phyloP scores from a whole-genome alignment of 2,888 invertebrate species.

The Silvanus unidentatus region DNA sequence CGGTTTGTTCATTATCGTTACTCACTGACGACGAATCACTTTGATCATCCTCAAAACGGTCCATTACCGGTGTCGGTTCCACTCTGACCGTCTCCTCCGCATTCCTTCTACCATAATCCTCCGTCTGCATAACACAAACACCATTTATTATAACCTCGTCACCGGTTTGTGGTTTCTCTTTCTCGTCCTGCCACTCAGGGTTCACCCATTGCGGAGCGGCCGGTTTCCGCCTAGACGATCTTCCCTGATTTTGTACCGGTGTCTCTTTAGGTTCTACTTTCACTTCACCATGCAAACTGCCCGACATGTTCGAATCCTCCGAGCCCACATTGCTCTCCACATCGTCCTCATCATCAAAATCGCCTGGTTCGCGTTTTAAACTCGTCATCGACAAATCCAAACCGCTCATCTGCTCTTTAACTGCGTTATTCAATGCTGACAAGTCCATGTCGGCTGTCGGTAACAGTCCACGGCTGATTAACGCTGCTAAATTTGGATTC shows the following conservation, averaged over 20 bases:
- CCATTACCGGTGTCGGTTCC: constrained; percentile 69
- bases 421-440: constrained; percentile 51
- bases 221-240: constrained; percentile 79
- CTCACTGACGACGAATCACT: constrained; percentile 49
- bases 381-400: constrained; percentile 81
- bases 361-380: constrained; percentile 71
- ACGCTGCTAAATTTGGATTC: constrained; percentile 68
- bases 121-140: constrained; percentile 85
- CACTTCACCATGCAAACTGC: constrained; percentile 51
- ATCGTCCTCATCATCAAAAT: constrained; percentile 76
- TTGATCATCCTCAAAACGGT: constrained; percentile 53
- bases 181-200: constrained; percentile 82
- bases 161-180: constrained; percentile 54
- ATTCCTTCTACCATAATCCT: constrained; percentile 58
- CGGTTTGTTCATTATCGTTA: constrained; percentile 27
- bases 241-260: constrained; percentile 35
- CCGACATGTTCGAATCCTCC: constrained; percentile 53
- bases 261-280: constrained; percentile 53
- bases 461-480: constrained; percentile 63
- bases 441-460: constrained; percentile 56
- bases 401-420: constrained; percentile 77
- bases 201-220: constrained; percentile 98
- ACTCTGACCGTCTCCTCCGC: constrained; percentile 68
- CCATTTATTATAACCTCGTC: constrained; percentile 90
- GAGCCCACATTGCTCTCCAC: constrained; percentile 71